Percentiles rank a stretch among this genome's conserved stretches.
phyloP scores from a whole-genome alignment of 2,113 vertebrate species.

The Colistium nudipinnis region DNA sequence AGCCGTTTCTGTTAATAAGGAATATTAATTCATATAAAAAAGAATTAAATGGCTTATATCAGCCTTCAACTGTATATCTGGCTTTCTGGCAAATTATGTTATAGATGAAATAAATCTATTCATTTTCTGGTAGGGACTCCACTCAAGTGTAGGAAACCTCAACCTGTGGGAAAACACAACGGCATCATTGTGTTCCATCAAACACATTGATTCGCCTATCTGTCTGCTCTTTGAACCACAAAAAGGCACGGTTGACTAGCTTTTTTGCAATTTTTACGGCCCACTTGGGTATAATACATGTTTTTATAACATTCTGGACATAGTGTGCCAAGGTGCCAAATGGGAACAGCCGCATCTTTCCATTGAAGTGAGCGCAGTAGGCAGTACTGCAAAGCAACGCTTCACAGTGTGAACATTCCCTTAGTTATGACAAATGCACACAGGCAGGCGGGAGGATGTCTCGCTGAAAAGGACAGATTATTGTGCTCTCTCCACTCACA shows the following conservation, averaged over 20 bases:
- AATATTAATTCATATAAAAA: no score
- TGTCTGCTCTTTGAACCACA: background rate
- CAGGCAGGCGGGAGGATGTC: slow-evolving; percentile 44
- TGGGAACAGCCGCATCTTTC: slow-evolving; percentile 2
- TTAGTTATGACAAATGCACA: slow-evolving; percentile 45
- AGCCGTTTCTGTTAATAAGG: no score
- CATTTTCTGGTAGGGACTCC: no score
- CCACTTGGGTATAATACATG: background rate
- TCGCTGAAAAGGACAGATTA: slow-evolving; percentile 49
- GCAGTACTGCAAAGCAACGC: slow-evolving; percentile 31
- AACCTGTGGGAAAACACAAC: no score
- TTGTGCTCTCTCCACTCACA: slow-evolving; percentile 32
- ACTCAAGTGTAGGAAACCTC: no score
- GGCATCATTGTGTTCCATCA: background rate
- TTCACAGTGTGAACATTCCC: slow-evolving; percentile 23
- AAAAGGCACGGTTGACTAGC: no score
- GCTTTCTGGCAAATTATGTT: no score
- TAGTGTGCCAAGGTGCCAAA: background rate
- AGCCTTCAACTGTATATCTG: no score
- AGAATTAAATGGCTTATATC: no score
- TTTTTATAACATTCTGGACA: background rate
- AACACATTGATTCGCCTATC: background rate
- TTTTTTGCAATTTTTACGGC: no score
- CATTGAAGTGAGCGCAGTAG: background rate
- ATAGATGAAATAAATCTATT: no score